Evolutionary conservation across 2,797 vertebrate genomes (phyloP), one percentile per base, ranked within the genome.

Genomic region (Brachyalestes nurse): DNA sequence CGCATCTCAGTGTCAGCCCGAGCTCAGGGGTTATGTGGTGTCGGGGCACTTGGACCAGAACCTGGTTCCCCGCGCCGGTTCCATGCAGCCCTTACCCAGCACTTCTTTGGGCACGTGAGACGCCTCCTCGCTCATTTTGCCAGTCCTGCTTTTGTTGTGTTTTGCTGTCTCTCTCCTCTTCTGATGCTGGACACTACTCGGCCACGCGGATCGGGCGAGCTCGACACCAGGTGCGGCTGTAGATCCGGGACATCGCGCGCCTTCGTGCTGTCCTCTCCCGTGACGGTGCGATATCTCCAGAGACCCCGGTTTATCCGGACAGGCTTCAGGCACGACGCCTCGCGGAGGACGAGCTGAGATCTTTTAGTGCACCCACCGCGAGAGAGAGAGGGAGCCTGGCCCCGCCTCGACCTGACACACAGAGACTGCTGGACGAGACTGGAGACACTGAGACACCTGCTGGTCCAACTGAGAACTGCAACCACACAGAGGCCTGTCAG

Each of bases 31-130:
- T 34, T 34, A 34, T 34, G 34, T 34, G 34, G 34, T 34, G 34
- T 34, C 34, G 34, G 34, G 2, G 51, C 51, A 57, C 19, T 21
- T 57, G n/a, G 2, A 57, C 55, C 55, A 3, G 14, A 9, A 8
- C 8, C 19, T 19, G 7, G 19, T 8, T 9, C 2, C 12, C 8
- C 23, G 25, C 58, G n/a, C 58, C 28, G 14, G 4, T 34, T 25
- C 23, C 5, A 6, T 62, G 61, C 61, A 34, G 61, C 60, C 34
- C 82, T 83, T 34, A 83, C 79, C 79, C 58, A 81, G 83, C 71
- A 82, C 73, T 42, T 82, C 80, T 77, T 60, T 67, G n/a, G 77
- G 72, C 21, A 82, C 76, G 62, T 53, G 73, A 23, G 81, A 76
- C 9, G 23, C 38, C 62, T 77, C 82, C 60, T 80, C 82, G 67